These are phyloP conservation scores for Cephus nigrinus DNA, from an alignment of 2,888 invertebrate species.

Conservation along the genomic window DNA sequence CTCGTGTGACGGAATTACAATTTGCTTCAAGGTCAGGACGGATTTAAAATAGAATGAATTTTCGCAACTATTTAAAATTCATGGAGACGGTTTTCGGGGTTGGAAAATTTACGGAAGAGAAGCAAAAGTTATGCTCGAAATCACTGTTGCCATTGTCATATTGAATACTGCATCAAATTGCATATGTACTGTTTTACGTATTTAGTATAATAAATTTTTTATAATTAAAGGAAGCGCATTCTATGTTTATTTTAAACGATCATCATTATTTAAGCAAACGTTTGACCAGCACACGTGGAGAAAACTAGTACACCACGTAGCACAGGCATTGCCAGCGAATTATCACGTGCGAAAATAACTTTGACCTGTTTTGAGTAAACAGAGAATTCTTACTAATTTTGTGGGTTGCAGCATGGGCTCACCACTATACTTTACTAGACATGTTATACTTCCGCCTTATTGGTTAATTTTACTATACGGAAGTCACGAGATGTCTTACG, in stretches of 20 bases:
- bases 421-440: background rate
- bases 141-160: background rate
- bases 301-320: background rate
- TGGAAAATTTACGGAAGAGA: background rate
- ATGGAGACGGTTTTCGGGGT: background rate
- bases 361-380: constrained; percentile 44
- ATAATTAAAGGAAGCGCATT: background rate
- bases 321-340: constrained; percentile 11
- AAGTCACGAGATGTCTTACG: background rate
- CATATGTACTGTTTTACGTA: background rate
- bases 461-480: background rate
- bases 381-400: constrained; percentile 23
- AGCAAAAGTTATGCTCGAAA: background rate
- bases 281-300: background rate
- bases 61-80: background rate
- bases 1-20: background rate
- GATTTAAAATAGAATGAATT: constrained; percentile 5
- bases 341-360: constrained; percentile 42
- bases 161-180: background rate
- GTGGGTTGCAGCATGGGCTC: background rate
- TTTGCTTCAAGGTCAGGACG: background rate
- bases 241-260: background rate
- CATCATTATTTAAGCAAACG: background rate
- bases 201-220: background rate
- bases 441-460: background rate